Conservation (phyloP, 2,797 vertebrate genomes). For the Myripristis murdjan region DNA sequence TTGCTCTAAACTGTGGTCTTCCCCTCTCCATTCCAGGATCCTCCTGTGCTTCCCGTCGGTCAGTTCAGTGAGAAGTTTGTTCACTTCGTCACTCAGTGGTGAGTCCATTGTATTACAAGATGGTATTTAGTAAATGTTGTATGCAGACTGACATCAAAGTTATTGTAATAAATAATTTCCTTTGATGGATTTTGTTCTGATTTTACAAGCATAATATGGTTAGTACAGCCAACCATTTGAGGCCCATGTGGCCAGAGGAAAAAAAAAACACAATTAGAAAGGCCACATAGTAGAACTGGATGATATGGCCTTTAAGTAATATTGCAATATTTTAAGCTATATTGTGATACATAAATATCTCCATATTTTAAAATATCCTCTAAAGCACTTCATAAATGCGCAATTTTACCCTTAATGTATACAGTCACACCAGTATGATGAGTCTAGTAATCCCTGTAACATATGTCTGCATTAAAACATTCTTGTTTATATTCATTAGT, state of each 20-base stretch:
- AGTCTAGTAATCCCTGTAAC: too few relatives aligned
- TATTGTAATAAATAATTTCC: not conserved
- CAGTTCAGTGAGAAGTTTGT: conserved; percentile 98
- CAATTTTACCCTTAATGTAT: too few relatives aligned
- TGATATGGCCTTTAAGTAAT: too few relatives aligned
- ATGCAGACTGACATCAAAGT: not conserved
- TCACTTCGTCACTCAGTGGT: conserved; percentile 99
- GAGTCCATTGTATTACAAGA: conserved; percentile 81
- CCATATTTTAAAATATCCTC: too few relatives aligned
- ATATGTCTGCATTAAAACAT: too few relatives aligned
- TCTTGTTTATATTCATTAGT: too few relatives aligned
- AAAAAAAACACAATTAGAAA: conserved; percentile 23
- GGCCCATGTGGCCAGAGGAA: conserved; percentile 33
- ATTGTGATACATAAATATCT: too few relatives aligned
- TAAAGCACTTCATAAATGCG: too few relatives aligned
- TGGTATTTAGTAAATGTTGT: conserved; percentile 17
- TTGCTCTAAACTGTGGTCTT: not conserved
- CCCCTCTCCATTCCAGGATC: conserved; percentile 88
- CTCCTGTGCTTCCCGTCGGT: conserved; percentile 94
- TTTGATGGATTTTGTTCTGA: conserved; percentile 24
- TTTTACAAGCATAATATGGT: conserved; percentile 19
- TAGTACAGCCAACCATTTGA: conserved; percentile 9
- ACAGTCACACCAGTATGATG: too few relatives aligned
- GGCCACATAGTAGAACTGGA: too few relatives aligned
- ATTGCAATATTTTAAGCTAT: too few relatives aligned